Base-by-base conservation (phyloP, 2,113 vertebrate genomes). In the Corydoras sp. region DNA sequence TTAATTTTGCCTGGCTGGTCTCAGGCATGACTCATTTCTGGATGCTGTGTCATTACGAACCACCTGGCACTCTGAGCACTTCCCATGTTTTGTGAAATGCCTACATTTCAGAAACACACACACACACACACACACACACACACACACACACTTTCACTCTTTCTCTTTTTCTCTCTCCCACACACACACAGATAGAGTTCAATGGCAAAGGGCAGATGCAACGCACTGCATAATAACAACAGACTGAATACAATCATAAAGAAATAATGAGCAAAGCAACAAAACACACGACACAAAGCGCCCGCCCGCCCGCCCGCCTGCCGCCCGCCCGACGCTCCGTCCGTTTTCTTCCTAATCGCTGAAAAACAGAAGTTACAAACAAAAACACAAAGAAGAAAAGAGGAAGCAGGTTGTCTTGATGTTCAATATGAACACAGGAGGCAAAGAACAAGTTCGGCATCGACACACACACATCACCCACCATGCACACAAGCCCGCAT, bases 1-100 rank as follows among this genome's bases (percentile, higher is more conserved):
- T 74, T 66, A 81, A 62, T 72, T 80, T 79, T 75, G 78, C 77
- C 69, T 76, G 62, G 70, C 68, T 71, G 72, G 69, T 69, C 65
- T 51, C 81, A 66, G 69, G 50, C 58, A 24, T 51, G 24, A 48
- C 59, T 68, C n/a, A 68, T 64, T 74, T 77, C 35, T 71, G 71
- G 70, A 58, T 50, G 62, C 13, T 61, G 51, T 60, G 77, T 76
- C 82, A 76, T 81, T 84, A 67, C 80, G 69, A 62, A 71, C 83
- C 77, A 82, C 83, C 83, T 82, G 76, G 80, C 78, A 82, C 69
- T 79, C 84, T 88, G 82, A 76, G 73, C 71, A 86, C 85, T 92
- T 91, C 88, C 87, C 87, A 89, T 86, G 88, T 89, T 90, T 89
- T 87, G 88, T 85, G 90, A 88, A 85, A 83, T 84, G 71, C 79